These are phyloP conservation scores for Neolamprologus fasciatus DNA, from an alignment of 2,113 vertebrate species.

Conservation along the genomic window DNA sequence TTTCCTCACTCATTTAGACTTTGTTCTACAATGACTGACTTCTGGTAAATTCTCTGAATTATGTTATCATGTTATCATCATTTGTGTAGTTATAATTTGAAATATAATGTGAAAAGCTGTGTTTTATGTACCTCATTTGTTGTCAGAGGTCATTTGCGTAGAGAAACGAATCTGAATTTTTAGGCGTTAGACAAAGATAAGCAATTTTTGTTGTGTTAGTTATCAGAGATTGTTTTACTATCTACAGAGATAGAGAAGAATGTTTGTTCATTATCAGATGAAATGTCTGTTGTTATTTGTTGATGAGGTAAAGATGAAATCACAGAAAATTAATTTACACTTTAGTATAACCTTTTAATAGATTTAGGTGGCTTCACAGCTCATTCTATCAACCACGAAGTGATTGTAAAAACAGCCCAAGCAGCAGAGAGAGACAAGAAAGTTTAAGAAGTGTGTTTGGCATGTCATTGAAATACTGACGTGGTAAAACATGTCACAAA, in stretches of 20 bases:
- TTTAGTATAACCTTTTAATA: neutral
- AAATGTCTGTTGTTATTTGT: neutral
- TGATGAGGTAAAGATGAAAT: neutral
- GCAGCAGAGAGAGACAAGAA: neutral
- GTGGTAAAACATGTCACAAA: neutral
- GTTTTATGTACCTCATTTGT: neutral
- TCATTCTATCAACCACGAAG: neutral
- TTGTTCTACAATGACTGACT: neutral
- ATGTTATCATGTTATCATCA: neutral
- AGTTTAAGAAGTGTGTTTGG: neutral
- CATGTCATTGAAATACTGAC: neutral
- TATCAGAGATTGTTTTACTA: neutral
- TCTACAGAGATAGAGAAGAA: neutral
- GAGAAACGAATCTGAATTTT: neutral
- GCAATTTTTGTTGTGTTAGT: neutral
- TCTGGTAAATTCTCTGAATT: neutral
- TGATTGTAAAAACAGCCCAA: neutral
- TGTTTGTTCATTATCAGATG: neutral
- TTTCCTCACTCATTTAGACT: neutral
- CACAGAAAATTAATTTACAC: neutral
- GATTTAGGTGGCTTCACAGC: neutral
- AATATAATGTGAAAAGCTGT: neutral
- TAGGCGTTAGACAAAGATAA: neutral
- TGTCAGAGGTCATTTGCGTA: neutral
- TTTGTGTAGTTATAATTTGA: neutral